A percentile compares a stretch with the other conserved stretches of the same genome.
These are phyloP conservation scores for Sander vitreus DNA, from an alignment of 2,113 vertebrate species.

Conservation along the genomic window DNA sequence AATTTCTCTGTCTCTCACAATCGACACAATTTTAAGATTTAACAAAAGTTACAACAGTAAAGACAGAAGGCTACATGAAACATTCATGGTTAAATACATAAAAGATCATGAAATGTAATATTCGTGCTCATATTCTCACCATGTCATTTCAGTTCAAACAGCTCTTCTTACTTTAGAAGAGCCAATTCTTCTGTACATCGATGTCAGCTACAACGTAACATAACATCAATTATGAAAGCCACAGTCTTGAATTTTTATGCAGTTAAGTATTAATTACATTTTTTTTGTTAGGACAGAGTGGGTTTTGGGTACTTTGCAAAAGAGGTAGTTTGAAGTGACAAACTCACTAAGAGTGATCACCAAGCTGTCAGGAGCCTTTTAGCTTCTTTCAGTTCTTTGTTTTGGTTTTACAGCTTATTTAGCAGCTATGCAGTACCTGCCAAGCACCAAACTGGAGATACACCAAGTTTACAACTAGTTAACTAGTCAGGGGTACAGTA, in stretches of 20 bases:
- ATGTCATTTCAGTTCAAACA: slow-evolving; percentile 15
- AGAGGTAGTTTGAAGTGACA: neutral
- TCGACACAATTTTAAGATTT: neutral
- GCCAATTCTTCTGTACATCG: neutral
- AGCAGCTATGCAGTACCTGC: too few species aligned
- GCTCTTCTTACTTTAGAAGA: neutral
- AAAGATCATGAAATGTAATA: slow-evolving; percentile 32
- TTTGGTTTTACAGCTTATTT: too few species aligned
- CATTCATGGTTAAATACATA: slow-evolving; percentile 17
- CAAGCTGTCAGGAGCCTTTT: neutral
- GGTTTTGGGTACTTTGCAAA: neutral
- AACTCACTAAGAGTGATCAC: neutral
- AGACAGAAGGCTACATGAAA: slow-evolving; percentile 1
- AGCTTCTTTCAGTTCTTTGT: too few species aligned
- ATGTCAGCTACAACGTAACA: slow-evolving; percentile 18
- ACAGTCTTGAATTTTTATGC: neutral
- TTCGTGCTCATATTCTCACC: neutral
- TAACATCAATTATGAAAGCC: neutral
- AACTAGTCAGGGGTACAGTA: too few species aligned
- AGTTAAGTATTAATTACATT: neutral
- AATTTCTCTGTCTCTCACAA: neutral
- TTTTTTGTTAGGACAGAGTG: neutral
- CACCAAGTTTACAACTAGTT: too few species aligned
- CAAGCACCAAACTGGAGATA: too few species aligned
- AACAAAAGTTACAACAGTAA: neutral